Evolutionary conservation across 2,888 invertebrate species (phyloP), one percentile per base, ranked within the genome.

Genomic region (Athalia cordata): DNA sequence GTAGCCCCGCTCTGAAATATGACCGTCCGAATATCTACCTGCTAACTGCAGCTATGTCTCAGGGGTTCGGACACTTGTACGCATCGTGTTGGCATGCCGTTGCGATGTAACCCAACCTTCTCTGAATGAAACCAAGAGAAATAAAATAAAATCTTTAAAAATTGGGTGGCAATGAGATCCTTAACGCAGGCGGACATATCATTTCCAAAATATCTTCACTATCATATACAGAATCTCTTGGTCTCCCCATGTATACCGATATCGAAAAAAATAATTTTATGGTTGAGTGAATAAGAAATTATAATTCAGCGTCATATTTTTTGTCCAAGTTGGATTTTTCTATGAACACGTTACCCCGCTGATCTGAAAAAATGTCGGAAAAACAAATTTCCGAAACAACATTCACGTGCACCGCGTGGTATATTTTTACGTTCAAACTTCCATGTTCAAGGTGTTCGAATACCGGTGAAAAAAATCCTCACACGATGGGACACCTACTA

Each of bases 21-120:
- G 83, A 82, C 81, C 83, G 81, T 72, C 80, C 81, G 80, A 82
- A 83, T 81, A 79, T 83, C 81, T 81, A 83, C 83, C 83, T 83
- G 83, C 81, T 78, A 77, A 80, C 81, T 81, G 80, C 79, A 80
- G 80, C 65, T 78, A 61, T 76, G 77, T 59, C 75, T 78, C 70
- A 75, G 78, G 74, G 78, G 66, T 76, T 76, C 78, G 68, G 80
- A 79, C 72, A 62, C 81, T 75, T 81, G 83, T 83, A 82, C 80
- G 81, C 80, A 82, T 79, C 83, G 81, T 81, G 80, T 81, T 76
- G 83, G 81, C 79, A 82, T 83, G 78, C 81, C 72, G 72, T 72
- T 47, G 13, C 59, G 47, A 72, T 72, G 59, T 59, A 72, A 72
- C 72, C 72, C 13, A 72, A 72, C 47, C 72, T 57, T 43, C 45